phyloP scores from a whole-genome alignment of 2,888 invertebrate genomes.

The Anaspis maculata region DNA sequence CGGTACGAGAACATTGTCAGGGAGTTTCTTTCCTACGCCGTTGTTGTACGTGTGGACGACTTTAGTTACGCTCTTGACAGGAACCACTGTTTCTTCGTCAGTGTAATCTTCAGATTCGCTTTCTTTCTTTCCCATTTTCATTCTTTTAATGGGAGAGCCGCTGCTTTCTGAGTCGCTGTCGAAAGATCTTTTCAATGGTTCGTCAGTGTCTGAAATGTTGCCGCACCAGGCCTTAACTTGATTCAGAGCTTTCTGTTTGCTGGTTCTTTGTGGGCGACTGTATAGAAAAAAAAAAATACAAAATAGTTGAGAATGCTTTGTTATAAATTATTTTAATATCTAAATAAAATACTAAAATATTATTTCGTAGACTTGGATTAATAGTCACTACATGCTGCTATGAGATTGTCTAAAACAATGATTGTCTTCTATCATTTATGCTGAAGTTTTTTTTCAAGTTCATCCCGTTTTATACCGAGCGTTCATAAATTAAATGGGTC shows the following conservation, averaged over 20 bases:
- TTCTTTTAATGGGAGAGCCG: constrained; percentile 38
- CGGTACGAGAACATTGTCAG: constrained; percentile 42
- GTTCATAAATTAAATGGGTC: too few species aligned
- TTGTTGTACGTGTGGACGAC: constrained; percentile 16
- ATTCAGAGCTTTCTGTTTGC: constrained; percentile 72
- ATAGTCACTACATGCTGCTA: too few species aligned
- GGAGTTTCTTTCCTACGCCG: constrained; percentile 28
- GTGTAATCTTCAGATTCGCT: constrained; percentile 35
- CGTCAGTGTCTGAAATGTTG: constrained; percentile 50
- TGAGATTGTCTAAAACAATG: too few species aligned
- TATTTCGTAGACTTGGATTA: too few species aligned
- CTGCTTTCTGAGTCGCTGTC: constrained; percentile 33
- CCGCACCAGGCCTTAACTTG: constrained; percentile 82
- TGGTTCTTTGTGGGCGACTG: constrained; percentile 64
- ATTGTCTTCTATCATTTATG: too few species aligned
- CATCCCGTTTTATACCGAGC: too few species aligned
- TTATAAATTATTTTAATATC: too few species aligned
- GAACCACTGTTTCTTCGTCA: constrained; percentile 19
- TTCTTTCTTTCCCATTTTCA: constrained; percentile 28
- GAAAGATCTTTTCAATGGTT: constrained; percentile 23
- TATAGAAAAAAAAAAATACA: too few species aligned
- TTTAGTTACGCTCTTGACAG: constrained; percentile 11
- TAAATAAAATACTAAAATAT: too few species aligned
- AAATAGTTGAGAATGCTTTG: too few species aligned
- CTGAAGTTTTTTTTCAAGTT: too few species aligned